Conservation (phyloP, 2,113 vertebrate species). For the Spilogale gracilis region DNA sequence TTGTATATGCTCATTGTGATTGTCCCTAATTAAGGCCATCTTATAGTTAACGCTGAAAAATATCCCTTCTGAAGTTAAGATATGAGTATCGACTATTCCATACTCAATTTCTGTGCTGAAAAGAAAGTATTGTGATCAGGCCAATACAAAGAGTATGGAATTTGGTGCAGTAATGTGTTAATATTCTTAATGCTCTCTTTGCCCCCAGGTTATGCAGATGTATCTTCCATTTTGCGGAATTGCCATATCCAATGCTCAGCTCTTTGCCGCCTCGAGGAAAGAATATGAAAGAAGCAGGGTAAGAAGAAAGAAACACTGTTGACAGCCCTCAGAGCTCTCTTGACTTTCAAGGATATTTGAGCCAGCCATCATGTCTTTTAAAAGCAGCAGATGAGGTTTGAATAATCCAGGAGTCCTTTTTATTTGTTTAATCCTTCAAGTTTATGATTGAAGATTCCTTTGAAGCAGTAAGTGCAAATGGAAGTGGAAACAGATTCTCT, state of each 20-base stretch:
- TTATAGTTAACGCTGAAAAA: constrained; percentile 26
- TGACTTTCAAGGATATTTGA: constrained; percentile 34
- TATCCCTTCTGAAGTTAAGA: constrained; percentile 9
- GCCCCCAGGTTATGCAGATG: constrained; percentile 97
- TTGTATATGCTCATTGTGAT: background rate
- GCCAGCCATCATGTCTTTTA: background rate
- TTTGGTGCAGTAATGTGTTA: background rate
- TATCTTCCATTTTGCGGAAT: constrained; percentile 99
- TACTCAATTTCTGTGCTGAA: background rate
- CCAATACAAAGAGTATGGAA: background rate
- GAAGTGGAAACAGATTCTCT: constrained; percentile 42
- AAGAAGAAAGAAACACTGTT: constrained; percentile 83
- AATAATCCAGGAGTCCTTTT: background rate
- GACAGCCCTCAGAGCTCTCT: background rate
- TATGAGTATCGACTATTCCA: background rate
- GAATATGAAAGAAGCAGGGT: constrained; percentile 99
- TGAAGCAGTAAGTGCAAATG: constrained; percentile 14
- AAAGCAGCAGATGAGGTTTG: constrained; percentile 59
- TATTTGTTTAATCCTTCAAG: constrained; percentile 11
- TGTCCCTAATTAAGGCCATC: background rate
- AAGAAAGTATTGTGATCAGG: background rate
- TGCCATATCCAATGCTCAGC: constrained; percentile 98
- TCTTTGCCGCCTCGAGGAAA: constrained; percentile 98
- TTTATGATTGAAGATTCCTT: background rate
- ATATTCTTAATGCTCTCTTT: constrained; percentile 70